Percentiles rank a stretch among this genome's conserved stretches.
Conservation (phyloP, 2,888 invertebrate species). For the Drosophila kambysellisi region DNA sequence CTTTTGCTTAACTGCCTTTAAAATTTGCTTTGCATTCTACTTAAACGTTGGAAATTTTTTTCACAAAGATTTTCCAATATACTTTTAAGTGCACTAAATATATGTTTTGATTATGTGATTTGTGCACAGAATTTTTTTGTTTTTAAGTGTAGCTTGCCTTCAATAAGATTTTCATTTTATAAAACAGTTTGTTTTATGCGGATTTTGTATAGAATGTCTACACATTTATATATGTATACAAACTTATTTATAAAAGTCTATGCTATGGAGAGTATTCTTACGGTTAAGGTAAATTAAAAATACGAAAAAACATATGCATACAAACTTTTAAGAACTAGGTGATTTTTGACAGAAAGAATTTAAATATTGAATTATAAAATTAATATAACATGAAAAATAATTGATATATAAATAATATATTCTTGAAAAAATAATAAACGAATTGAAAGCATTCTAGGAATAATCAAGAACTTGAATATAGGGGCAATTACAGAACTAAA, state of each 20-base stretch:
- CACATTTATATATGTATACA: constrained; percentile 30
- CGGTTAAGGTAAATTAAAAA: constrained; percentile 28
- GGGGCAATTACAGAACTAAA: not conserved
- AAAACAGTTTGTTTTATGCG: constrained; percentile 22
- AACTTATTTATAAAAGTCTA: not conserved
- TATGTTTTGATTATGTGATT: constrained; percentile 47
- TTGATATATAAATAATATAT: not conserved
- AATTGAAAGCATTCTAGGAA: not conserved
- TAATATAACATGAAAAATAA: not conserved
- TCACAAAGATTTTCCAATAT: constrained; percentile 28
- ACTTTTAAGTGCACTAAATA: constrained; percentile 55
- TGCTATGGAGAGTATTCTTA: constrained; percentile 12
- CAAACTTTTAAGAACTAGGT: not conserved
- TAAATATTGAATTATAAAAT: not conserved
- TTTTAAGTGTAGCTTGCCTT: constrained; percentile 38
- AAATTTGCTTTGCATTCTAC: constrained; percentile 50
- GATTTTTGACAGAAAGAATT: not conserved
- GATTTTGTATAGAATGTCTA: constrained; percentile 43
- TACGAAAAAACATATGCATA: not conserved
- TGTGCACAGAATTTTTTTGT: constrained; percentile 34
- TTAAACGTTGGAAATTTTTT: constrained; percentile 23
- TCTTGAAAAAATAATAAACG: not conserved
- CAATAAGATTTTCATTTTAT: constrained; percentile 16
- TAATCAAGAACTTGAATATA: not conserved
- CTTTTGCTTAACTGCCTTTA: constrained; percentile 65